Evolutionary conservation across 2,113 vertebrate genomes (phyloP), one percentile per base, ranked within the genome.

Genomic region (Pampusana beccarii): DNA sequence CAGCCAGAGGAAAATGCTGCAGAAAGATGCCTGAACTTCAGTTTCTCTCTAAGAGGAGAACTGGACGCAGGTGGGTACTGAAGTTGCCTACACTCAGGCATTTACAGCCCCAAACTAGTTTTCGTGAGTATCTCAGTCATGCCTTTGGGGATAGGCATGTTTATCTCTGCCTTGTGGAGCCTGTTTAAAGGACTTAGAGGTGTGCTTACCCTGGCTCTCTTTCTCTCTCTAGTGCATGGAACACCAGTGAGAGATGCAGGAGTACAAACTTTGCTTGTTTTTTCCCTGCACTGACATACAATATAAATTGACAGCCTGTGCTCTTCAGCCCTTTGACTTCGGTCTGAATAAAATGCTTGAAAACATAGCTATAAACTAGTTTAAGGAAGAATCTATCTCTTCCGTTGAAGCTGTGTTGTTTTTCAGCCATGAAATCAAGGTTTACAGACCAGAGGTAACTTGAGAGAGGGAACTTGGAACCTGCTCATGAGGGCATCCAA

Each of bases 21-120:
- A 51, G 40, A 79, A 90, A n/a, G 23, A 38, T n/a, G 11, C 28
- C 50, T 69, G 61, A 69, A 84, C 21, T 67, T 71, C 20, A 46
- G 2, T 58, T 88, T 75, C 75, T 46, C 48, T 81, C 50, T 16
- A 24, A 53, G 72, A 70, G 54, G 20, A 18, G 17, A 77, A 44
- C 11, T 42, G 4, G 0, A 25, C 1, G 0, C 2, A 18, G 19
- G 4, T 54, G 19, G 34, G 26, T 31, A 40, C 28, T 40, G 31
- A 53, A 50, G 18, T 62, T 21, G 7, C 20, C 31, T 75, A 5
- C 36, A 14, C 20, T 53, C 53, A 67, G 60, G 38, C 46, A 54
- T 87, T 90, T 38, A 58, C 28, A 56, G 16, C 8, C 31, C 31
- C 13, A 20, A 26, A 54, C 5, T 13, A 14, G 2, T 40, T 84